Percentiles rank a stretch among this genome's conserved stretches.
These are phyloP conservation scores for Caerostris darwini DNA, from an alignment of 1,140 invertebrate genomes.

Conservation along the genomic window DNA sequence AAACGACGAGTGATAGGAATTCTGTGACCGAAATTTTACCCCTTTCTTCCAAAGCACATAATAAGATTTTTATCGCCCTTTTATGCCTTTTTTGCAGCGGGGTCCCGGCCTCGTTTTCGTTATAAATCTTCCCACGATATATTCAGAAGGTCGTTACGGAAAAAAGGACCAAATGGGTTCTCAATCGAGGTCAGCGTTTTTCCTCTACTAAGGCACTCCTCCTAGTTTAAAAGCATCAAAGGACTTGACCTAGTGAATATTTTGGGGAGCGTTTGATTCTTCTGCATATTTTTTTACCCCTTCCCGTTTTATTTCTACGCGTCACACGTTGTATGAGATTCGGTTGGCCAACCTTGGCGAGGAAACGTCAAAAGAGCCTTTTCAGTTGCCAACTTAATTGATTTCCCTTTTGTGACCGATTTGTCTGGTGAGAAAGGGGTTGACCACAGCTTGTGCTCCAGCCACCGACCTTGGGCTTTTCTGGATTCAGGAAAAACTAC, in stretches of 20 bases:
- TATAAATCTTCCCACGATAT: slow-evolving; percentile 77
- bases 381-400: slow-evolving; percentile 63
- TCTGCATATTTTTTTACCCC: slow-evolving; percentile 44
- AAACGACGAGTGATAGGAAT: slow-evolving; percentile 56
- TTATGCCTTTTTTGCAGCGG: slow-evolving; percentile 67
- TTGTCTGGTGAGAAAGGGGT: slow-evolving; percentile 27
- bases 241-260: slow-evolving; percentile 74
- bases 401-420: slow-evolving; percentile 59
- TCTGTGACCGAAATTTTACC: slow-evolving; percentile 77
- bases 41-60: slow-evolving; percentile 74
- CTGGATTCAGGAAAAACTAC: no score
- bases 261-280: slow-evolving; percentile 58
- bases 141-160: slow-evolving; percentile 52
- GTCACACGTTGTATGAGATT: slow-evolving; percentile 36
- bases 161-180: slow-evolving; percentile 35
- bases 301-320: slow-evolving; percentile 35
- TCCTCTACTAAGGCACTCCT: slow-evolving; percentile 45
- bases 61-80: slow-evolving; percentile 77
- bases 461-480: neutral
- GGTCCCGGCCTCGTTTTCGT: slow-evolving; percentile 74
- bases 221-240: slow-evolving; percentile 31
- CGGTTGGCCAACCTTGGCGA: slow-evolving; percentile 33
- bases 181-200: slow-evolving; percentile 71
- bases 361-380: slow-evolving; percentile 14
- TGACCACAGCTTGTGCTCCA: slow-evolving; percentile 9